Evolutionary conservation across 92 coral and sea anemone genomes (phyloP).

Genomic region (Bergia sp.): DNA sequence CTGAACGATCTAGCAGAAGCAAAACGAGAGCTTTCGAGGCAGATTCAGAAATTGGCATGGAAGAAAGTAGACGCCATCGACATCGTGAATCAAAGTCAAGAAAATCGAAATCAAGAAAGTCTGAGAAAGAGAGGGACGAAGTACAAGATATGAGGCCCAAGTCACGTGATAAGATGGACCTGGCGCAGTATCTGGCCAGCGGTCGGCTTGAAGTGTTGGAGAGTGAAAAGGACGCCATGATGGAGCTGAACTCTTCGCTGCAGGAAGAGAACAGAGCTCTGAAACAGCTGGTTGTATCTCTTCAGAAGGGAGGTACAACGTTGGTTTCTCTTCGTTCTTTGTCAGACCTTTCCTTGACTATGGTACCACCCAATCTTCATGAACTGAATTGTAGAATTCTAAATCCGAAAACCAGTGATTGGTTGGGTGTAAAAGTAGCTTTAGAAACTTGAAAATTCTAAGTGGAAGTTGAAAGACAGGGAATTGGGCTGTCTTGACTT

Average conservation of each 20-base stretch:
- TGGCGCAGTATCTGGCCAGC: slow-evolving; percentile 53
- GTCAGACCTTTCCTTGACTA: neutral
- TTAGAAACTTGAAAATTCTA: neutral
- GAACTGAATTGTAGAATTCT: neutral
- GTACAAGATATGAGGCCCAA: slow-evolving; percentile 30
- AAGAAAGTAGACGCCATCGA: slow-evolving; percentile 1
- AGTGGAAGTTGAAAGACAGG: neutral
- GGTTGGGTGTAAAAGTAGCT: neutral
- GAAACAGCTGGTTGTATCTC: slow-evolving; percentile 82
- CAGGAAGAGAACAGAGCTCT: slow-evolving; percentile 87
- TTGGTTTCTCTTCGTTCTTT: neutral
- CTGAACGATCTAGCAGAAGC: neutral
- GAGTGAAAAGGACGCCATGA: slow-evolving; percentile 80
- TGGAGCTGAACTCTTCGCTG: slow-evolving; percentile 79
- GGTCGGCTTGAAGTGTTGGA: slow-evolving; percentile 69
- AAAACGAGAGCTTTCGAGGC: neutral
- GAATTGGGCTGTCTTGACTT: neutral
- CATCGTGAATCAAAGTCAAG: slow-evolving; percentile 19
- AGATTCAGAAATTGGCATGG: slow-evolving; percentile 21
- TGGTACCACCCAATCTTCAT: neutral
- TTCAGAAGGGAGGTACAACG: slow-evolving; percentile 78
- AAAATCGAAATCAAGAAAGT: neutral
- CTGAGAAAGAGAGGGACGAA: neutral
- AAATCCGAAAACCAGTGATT: neutral
- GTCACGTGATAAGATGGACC: slow-evolving; percentile 56